Evolutionary conservation across 2,797 vertebrate genomes (phyloP).

Genomic region (Parambassis ranga): DNA sequence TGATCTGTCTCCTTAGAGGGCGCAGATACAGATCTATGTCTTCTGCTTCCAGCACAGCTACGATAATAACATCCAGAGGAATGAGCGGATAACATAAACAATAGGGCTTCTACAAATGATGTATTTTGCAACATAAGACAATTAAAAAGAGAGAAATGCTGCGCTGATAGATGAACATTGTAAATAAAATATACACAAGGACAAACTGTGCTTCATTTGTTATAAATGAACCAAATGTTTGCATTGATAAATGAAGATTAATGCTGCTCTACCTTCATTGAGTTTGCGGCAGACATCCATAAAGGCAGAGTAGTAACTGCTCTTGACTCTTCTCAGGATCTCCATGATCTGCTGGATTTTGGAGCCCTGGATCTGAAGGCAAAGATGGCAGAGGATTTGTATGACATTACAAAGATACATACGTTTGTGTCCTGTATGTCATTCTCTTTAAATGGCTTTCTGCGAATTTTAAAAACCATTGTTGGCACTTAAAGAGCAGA

Average conservation of each 20-base stretch:
- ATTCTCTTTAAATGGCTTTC: too few species aligned
- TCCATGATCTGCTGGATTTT: slow-evolving; percentile 73
- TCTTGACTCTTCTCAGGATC: slow-evolving; percentile 76
- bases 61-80: slow-evolving; percentile 7
- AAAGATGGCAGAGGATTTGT: too few species aligned
- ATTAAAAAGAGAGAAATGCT: too few species aligned
- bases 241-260: not conserved
- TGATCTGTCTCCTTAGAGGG: slow-evolving; percentile 75
- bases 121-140: too few species aligned
- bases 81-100: not conserved
- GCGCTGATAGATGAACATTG: too few species aligned
- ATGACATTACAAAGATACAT: too few species aligned
- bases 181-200: too few species aligned
- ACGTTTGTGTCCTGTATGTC: too few species aligned
- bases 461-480: too few species aligned
- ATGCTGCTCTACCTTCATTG: slow-evolving; percentile 64
- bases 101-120: too few species aligned
- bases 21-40: slow-evolving; percentile 79
- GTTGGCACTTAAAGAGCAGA: not conserved
- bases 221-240: not conserved
- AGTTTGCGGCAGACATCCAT: slow-evolving; percentile 73
- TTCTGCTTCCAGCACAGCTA: slow-evolving; percentile 78
- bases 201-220: not conserved
- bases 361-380: slow-evolving; percentile 72
- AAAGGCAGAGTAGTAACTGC: slow-evolving; percentile 78